These are phyloP conservation scores for Vanessa tameamea DNA, from an alignment of 1,140 invertebrate species.

Conservation along the genomic window DNA sequence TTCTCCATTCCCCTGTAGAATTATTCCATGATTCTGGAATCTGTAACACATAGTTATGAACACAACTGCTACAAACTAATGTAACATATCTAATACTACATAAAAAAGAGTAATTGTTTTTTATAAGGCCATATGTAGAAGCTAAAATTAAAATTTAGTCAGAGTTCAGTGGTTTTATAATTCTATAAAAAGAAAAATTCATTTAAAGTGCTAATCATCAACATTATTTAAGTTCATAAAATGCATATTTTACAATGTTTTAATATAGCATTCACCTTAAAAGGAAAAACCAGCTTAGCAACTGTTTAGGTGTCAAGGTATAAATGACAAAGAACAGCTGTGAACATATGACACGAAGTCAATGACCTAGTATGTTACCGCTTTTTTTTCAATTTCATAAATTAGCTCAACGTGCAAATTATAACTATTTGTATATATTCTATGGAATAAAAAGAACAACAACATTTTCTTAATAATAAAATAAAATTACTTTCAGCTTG, in stretches of 20 bases:
- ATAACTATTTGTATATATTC: not conserved
- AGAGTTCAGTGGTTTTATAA: too few relatives aligned
- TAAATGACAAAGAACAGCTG: conserved; percentile 53
- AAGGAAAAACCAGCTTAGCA: conserved; percentile 13
- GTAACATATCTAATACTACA: not conserved
- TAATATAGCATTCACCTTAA: not conserved
- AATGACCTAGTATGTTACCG: conserved; percentile 39
- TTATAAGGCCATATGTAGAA: too few relatives aligned
- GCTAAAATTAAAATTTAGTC: too few relatives aligned
- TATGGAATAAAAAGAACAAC: not conserved
- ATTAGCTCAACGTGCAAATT: not conserved
- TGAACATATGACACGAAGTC: conserved; percentile 43
- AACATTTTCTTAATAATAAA: not conserved
- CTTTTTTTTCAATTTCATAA: not conserved
- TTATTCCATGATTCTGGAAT: conserved; percentile 92
- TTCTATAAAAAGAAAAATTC: too few relatives aligned
- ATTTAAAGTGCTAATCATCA: too few relatives aligned
- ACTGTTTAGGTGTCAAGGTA: conserved; percentile 17
- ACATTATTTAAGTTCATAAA: not conserved
- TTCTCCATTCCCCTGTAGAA: conserved; percentile 89
- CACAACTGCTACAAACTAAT: not conserved
- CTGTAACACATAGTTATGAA: conserved; percentile 73
- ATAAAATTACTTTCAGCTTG: conserved; percentile 87
- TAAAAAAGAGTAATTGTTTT: too few relatives aligned
- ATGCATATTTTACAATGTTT: not conserved